Evolutionary conservation across 2,888 invertebrate species (phyloP).

Genomic region (Tortrix viridana): DNA sequence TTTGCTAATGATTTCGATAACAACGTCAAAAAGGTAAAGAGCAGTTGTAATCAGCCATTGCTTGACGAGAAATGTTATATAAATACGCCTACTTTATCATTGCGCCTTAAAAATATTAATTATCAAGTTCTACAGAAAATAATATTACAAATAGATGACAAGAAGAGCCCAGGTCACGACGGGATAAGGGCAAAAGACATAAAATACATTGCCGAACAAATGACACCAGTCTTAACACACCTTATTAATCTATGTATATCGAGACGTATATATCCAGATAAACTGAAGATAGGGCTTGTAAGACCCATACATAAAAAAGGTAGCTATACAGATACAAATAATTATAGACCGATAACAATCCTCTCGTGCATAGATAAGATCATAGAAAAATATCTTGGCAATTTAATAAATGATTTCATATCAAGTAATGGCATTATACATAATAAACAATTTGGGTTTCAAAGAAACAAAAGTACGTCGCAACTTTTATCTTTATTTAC

Average conservation of each 20-base stretch:
- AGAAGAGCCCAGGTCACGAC: too few relatives aligned
- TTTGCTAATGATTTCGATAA: conserved; percentile 7
- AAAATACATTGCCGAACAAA: conserved; percentile 19
- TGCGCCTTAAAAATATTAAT: conserved; percentile 1
- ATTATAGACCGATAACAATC: conserved; percentile 42
- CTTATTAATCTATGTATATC: conserved; percentile 33
- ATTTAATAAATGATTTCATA: too few relatives aligned
- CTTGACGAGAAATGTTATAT: conserved; percentile 4
- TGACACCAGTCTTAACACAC: conserved; percentile 17
- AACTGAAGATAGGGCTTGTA: conserved; percentile 37
- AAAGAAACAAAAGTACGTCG: too few relatives aligned
- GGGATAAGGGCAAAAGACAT: conserved; percentile 19
- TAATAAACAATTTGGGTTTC: too few relatives aligned
- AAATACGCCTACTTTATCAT: neutral
- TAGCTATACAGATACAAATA: conserved; percentile 7
- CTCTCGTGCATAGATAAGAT: too few relatives aligned
- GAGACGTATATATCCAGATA: conserved; percentile 27
- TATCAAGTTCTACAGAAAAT: neutral
- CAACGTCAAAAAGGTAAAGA: conserved; percentile 10
- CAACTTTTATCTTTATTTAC: too few relatives aligned
- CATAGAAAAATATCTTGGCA: conserved; percentile 37
- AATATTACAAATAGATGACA: conserved; percentile 4
- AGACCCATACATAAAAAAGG: conserved; percentile 40
- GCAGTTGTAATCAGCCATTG: conserved; percentile 4
- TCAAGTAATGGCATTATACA: too few relatives aligned